These are phyloP conservation scores for Elysia crispata DNA, from an alignment of 2,888 invertebrate species.

Conservation along the genomic window DNA sequence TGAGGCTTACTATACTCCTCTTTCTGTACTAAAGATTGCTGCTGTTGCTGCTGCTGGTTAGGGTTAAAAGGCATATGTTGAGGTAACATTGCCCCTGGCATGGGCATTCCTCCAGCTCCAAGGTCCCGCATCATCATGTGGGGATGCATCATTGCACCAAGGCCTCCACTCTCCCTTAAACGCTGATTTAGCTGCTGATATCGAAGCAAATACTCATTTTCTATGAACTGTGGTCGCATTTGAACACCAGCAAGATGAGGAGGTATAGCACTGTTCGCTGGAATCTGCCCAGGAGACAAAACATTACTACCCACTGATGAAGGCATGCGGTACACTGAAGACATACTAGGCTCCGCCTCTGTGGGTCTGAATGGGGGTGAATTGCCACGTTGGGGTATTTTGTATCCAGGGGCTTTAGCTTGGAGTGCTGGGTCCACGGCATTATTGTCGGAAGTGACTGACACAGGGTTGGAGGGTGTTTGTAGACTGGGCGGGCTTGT, in stretches of 20 bases:
- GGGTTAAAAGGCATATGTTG: constrained; percentile 34
- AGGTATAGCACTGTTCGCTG: constrained; percentile 5
- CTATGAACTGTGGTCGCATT: constrained; percentile 25
- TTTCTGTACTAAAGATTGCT: constrained; percentile 61
- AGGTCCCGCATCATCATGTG: constrained; percentile 30
- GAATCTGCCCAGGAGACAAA: neutral
- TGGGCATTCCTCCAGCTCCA: constrained; percentile 12
- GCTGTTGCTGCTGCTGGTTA: constrained; percentile 54
- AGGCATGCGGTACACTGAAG: constrained; percentile 69
- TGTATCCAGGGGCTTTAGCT: constrained; percentile 78
- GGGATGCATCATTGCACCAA: neutral
- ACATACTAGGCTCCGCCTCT: constrained; percentile 51
- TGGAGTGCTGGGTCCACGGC: constrained; percentile 71
- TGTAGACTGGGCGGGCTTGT: constrained; percentile 51
- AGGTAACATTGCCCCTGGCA: constrained; percentile 12
- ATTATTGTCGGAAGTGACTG: constrained; percentile 22
- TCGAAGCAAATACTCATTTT: constrained; percentile 1
- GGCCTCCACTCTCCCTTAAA: neutral
- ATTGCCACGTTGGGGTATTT: constrained; percentile 59
- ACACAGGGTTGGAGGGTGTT: constrained; percentile 37
- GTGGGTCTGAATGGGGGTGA: constrained; percentile 53
- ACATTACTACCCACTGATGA: constrained; percentile 33
- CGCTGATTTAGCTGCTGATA: constrained; percentile 30
- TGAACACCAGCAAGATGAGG: too few relatives aligned
- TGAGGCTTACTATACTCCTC: constrained; percentile 75